A percentile compares a stretch with the other conserved stretches of the same genome.
phyloP scores from a whole-genome alignment of 2,797 vertebrate genomes.

The Tiaroga cobitis region DNA sequence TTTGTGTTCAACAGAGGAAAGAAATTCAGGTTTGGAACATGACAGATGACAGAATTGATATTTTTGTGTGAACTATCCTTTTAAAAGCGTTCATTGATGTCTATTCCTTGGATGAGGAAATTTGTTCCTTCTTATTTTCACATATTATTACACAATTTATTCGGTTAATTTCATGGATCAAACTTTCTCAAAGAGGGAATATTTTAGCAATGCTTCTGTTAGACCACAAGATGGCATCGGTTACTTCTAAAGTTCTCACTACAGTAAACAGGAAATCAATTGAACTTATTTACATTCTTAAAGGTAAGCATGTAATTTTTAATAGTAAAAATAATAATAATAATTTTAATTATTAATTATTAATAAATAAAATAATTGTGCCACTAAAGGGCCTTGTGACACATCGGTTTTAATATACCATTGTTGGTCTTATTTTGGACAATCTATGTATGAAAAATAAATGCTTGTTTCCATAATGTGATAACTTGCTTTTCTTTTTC shows the following conservation, averaged over 20 bases:
- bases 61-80: no score
- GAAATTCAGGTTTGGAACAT: no score
- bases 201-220: background rate
- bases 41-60: no score
- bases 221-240: constrained; percentile 47
- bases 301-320: background rate
- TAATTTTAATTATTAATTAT: no score
- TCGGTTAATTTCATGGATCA: background rate
- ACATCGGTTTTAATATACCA: no score
- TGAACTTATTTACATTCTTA: background rate
- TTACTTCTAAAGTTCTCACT: background rate
- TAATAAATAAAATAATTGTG: background rate
- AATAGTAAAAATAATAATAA: background rate
- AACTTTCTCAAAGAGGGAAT: background rate
- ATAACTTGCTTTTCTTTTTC: background rate
- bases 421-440: background rate
- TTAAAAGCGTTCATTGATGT: background rate
- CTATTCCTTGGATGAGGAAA: background rate
- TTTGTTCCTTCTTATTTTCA: constrained; percentile 2
- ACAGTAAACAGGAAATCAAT: background rate
- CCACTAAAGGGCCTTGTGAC: background rate
- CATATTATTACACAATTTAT: background rate
- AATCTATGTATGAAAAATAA: background rate
- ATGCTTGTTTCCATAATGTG: background rate
- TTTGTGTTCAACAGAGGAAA: no score